These are phyloP conservation scores for Zaprionus bogoriensis DNA, from an alignment of 2,888 invertebrate genomes.

Conservation along the genomic window DNA sequence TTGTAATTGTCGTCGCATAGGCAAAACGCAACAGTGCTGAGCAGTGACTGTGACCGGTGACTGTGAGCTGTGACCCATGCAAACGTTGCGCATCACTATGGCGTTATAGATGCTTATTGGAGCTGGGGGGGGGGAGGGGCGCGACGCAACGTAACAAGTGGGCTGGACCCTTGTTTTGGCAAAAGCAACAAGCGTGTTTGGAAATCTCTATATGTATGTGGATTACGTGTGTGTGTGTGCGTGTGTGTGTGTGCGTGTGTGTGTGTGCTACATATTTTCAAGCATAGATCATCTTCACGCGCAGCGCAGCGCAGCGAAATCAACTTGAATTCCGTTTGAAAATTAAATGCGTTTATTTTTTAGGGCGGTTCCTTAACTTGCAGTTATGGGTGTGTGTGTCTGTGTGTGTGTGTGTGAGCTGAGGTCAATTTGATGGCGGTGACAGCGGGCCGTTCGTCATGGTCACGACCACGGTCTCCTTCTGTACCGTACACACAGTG, in stretches of 20 bases:
- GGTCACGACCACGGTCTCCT: slow-evolving; percentile 67
- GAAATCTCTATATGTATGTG: slow-evolving; percentile 27
- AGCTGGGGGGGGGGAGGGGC: slow-evolving; percentile 23
- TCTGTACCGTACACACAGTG: slow-evolving; percentile 27
- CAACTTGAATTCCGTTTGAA: slow-evolving; percentile 8
- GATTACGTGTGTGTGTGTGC: slow-evolving; percentile 9
- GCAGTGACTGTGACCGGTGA: slow-evolving; percentile 26
- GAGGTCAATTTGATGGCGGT: slow-evolving; percentile 39
- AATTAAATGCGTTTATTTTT: slow-evolving; percentile 16
- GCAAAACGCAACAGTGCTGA: slow-evolving; percentile 32
- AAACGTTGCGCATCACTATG: slow-evolving; percentile 30
- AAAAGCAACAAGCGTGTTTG: slow-evolving; percentile 68
- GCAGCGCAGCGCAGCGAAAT: slow-evolving; percentile 22
- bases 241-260: slow-evolving; percentile 21
- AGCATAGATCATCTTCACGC: slow-evolving; percentile 63
- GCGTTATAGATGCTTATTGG: not conserved
- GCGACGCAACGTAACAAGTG: slow-evolving; percentile 61
- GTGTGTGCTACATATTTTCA: slow-evolving; percentile 62
- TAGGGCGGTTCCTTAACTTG: slow-evolving; percentile 33
- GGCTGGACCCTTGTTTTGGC: slow-evolving; percentile 64
- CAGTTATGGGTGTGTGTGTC: slow-evolving; percentile 17
- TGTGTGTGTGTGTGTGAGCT: slow-evolving; percentile 11
- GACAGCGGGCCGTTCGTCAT: slow-evolving; percentile 46
- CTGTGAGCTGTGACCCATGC: slow-evolving; percentile 15
- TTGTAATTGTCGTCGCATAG: slow-evolving; percentile 7